Percentiles rank a stretch among this genome's conserved stretches.
phyloP scores from a whole-genome alignment of 2,797 vertebrate genomes.

The Dicrostonyx torquatus region DNA sequence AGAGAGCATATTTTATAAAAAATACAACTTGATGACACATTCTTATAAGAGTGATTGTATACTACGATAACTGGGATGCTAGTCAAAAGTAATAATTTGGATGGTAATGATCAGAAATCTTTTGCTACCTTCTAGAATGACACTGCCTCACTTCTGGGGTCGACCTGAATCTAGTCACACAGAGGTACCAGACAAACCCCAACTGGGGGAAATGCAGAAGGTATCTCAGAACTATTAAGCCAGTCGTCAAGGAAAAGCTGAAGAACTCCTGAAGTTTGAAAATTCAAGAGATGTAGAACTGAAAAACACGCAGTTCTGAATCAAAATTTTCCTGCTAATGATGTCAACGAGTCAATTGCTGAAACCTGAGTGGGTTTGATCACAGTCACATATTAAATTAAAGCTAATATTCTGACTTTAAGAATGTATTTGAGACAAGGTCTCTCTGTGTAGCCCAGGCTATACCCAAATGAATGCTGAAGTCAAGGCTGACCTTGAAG shows the following conservation, averaged over 20 bases:
- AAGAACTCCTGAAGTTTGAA: not conserved
- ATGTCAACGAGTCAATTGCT: not conserved
- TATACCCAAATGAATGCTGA: not conserved
- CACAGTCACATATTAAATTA: too few relatives aligned
- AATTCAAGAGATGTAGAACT: not conserved
- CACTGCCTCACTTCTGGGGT: too few relatives aligned
- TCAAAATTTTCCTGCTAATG: not conserved
- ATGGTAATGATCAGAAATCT: not conserved
- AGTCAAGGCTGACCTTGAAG: too few relatives aligned
- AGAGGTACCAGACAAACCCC: not conserved
- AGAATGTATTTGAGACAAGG: not conserved
- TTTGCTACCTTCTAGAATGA: not conserved
- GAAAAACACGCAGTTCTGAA: not conserved
- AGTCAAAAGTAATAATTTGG: not conserved
- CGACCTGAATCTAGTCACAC: not conserved
- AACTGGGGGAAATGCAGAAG: not conserved
- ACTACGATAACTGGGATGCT: not conserved
- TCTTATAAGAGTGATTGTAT: not conserved
- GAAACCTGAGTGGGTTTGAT: not conserved
- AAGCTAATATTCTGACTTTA: not conserved
- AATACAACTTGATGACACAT: not conserved
- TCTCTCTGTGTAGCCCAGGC: not conserved
- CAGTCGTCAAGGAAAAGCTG: not conserved
- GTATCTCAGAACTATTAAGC: not conserved
- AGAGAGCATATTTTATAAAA: not conserved